Base-by-base conservation (phyloP, 2,113 vertebrate species). In the Scartelaos histophorus region DNA sequence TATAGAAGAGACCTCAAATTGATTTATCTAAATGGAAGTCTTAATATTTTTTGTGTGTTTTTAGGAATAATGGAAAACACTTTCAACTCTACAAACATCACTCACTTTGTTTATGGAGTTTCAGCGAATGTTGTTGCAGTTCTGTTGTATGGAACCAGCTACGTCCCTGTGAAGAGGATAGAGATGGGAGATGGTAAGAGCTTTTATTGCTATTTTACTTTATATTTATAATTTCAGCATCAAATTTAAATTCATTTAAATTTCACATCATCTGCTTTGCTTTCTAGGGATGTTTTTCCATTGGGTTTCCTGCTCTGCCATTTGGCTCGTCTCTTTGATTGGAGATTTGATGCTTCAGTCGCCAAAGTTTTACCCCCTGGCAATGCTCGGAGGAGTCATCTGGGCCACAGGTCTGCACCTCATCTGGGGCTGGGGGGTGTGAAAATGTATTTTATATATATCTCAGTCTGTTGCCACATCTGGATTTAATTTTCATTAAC, bases 241-340 rank as follows among this genome's bases (percentile, higher is more conserved):
- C 16, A 35, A 43, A 16, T n/a, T 2, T 62, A 10, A 29, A 29
- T 2, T n/a, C n/a, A n/a, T n/a, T n/a, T n/a, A n/a, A n/a, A n/a
- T n/a, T n/a, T n/a, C n/a, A n/a, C n/a, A n/a, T n/a, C n/a, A n/a
- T n/a, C n/a, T 29, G 4, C 29, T 29, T 29, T 29, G 4, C 29
- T 43, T 72, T 9, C 3, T 66, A 98, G 96, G 96, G 15, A 95
- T 98, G 95, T 98, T 97, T 81, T 96, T 96, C 51, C 95, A 97
- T 1, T 98, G 96, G 96, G 86, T 98, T 38, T 93, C 90, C 61
- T 96, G 95, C 90, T 91, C 94, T 25, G 92, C 95, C 0, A 92
- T 97, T 78, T 97, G 95, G 96, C 19, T 92, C 0, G 92, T 95
- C 15, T 90, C 95, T 21, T 86, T 95, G 67, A 51, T 94, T 3